A percentile compares a stretch with the other conserved stretches of the same genome.
These are phyloP conservation scores for Lindbergichthys nudifrons DNA, from an alignment of 2,797 vertebrate species.

Conservation along the genomic window DNA sequence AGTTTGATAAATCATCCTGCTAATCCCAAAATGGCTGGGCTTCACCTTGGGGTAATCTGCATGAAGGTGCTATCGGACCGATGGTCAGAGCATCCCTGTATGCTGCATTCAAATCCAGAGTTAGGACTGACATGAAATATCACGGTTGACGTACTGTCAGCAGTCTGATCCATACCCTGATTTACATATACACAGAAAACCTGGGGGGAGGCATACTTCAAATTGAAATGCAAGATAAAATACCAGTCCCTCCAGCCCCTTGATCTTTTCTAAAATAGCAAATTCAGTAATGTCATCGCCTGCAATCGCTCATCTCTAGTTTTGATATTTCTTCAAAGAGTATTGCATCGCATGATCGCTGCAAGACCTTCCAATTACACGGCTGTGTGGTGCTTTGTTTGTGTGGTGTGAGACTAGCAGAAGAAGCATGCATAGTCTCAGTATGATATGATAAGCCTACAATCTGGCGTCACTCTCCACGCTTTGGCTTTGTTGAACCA, in stretches of 20 bases:
- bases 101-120: not conserved
- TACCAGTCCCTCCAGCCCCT: not conserved
- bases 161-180: constrained; percentile 15
- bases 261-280: constrained; percentile 53
- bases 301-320: constrained; percentile 17
- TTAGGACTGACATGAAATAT: constrained; percentile 5
- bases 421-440: not conserved
- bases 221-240: constrained; percentile 28
- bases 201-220: not conserved
- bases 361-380: constrained; percentile 38
- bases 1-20: not conserved
- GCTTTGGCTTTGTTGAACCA: constrained; percentile 22
- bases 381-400: constrained; percentile 25
- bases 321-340: constrained; percentile 39
- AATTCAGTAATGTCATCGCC: constrained; percentile 24
- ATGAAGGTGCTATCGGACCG: not conserved
- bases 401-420: constrained; percentile 8
- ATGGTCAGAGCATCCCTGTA: not conserved
- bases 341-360: constrained; percentile 5
- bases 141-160: constrained; percentile 12
- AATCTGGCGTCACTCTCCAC: constrained; percentile 30
- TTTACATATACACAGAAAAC: not conserved
- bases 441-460: constrained; percentile 16
- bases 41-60: constrained; percentile 16
- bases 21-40: not conserved